Percentiles rank a stretch among this genome's conserved stretches.
Evolutionary conservation across 2,888 invertebrate genomes (phyloP).

Genomic region (Pilophorus perplexus): DNA sequence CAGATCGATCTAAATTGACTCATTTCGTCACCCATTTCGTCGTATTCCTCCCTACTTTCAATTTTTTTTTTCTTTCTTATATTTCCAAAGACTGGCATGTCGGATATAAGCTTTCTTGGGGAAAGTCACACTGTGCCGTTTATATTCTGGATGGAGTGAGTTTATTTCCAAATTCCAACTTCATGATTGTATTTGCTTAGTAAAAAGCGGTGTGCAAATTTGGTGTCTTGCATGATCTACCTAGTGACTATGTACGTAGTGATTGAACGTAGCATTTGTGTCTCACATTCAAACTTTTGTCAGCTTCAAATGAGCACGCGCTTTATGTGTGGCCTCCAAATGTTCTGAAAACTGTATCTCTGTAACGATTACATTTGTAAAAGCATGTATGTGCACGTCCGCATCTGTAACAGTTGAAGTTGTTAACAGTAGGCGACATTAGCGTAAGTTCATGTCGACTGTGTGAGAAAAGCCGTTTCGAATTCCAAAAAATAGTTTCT

Average conservation of each 20-base stretch:
- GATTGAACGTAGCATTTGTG: constrained; percentile 29
- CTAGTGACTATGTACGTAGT: constrained; percentile 18
- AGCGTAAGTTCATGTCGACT: constrained; percentile 8
- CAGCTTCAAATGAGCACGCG: constrained; percentile 16
- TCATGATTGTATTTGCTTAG: constrained; percentile 2
- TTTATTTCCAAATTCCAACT: not conserved
- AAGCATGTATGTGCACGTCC: constrained; percentile 37
- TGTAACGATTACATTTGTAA: constrained; percentile 26
- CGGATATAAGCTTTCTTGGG: constrained; percentile 37
- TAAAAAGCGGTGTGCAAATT: constrained; percentile 29
- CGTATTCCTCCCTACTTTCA: not conserved
- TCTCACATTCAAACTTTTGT: constrained; percentile 15
- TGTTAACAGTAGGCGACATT: constrained; percentile 12
- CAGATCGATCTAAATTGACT: not conserved
- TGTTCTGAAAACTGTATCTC: too few species aligned
- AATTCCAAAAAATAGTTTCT: not conserved
- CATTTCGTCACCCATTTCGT: constrained; percentile 1
- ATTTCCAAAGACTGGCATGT: constrained; percentile 43
- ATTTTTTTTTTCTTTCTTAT: constrained; percentile 7
- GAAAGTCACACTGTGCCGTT: constrained; percentile 46
- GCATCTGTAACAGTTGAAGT: constrained; percentile 18
- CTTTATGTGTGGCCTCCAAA: too few species aligned
- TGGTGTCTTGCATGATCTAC: constrained; percentile 31
- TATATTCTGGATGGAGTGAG: constrained; percentile 44
- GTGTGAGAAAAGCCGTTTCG: constrained; percentile 24